phyloP scores from a whole-genome alignment of 2,888 invertebrate genomes.

The Cephus nigrinus region DNA sequence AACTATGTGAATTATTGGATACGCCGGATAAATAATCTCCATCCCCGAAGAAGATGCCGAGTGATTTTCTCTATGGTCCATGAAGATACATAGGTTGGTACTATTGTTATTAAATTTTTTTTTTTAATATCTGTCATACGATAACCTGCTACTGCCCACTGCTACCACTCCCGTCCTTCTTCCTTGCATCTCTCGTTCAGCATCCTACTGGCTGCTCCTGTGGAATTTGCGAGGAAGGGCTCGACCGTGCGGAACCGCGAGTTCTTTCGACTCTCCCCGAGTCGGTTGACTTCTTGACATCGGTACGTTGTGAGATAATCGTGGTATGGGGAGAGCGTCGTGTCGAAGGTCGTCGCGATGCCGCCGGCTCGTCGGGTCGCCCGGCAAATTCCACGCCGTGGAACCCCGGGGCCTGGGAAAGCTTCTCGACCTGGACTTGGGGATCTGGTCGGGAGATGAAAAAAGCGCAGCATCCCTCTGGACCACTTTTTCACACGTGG shows the following conservation, averaged over 20 bases:
- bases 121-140: background rate
- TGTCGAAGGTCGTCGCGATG: conserved; percentile 1
- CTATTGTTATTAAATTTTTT: background rate
- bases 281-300: conserved; percentile 4
- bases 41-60: background rate
- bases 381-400: conserved; percentile 1
- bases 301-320: conserved; percentile 5
- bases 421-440: background rate
- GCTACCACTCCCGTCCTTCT: background rate
- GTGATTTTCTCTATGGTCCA: background rate
- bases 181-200: background rate
- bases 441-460: background rate
- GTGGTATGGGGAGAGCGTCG: background rate
- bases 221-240: background rate
- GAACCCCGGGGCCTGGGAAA: conserved; percentile 4
- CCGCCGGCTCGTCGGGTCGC: background rate
- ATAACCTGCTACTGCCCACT: background rate
- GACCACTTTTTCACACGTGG: background rate
- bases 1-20: background rate
- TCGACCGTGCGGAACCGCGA: background rate
- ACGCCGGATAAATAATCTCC: background rate
- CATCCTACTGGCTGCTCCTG: background rate
- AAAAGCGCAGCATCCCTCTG: background rate
- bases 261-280: background rate
- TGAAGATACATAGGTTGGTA: background rate